These are phyloP conservation scores for Rhodeus uyekii DNA, from an alignment of 2,797 vertebrate genomes.

Conservation along the genomic window DNA sequence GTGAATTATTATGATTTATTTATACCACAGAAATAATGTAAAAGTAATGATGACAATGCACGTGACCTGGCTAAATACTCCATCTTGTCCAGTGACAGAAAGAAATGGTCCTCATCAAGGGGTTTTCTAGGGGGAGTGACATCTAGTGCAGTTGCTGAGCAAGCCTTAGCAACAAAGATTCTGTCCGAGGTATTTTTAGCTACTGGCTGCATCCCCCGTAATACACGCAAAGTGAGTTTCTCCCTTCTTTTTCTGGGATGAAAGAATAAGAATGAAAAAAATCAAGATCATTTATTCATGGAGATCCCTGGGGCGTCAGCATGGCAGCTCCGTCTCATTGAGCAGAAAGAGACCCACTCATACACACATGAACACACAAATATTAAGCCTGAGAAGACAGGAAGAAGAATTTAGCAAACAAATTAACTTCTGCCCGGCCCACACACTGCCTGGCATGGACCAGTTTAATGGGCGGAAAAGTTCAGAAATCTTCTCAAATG, in stretches of 20 bases:
- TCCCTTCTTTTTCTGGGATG: slow-evolving; percentile 58
- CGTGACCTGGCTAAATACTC: slow-evolving; percentile 11
- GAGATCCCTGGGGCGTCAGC: slow-evolving; percentile 60
- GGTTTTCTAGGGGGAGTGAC: slow-evolving; percentile 58
- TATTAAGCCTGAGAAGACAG: background rate
- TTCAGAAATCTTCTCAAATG: slow-evolving; percentile 3
- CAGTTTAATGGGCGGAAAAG: background rate
- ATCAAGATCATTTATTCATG: slow-evolving; percentile 61
- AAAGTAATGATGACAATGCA: background rate
- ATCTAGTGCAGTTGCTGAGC: slow-evolving; percentile 68
- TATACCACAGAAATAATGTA: no score
- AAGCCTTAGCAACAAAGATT: slow-evolving; percentile 82
- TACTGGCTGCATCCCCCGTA: slow-evolving; percentile 66
- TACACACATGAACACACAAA: slow-evolving; percentile 21
- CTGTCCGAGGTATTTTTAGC: slow-evolving; percentile 81
- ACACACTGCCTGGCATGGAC: background rate
- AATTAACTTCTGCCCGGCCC: slow-evolving; percentile 18
- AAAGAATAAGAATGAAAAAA: slow-evolving; percentile 57
- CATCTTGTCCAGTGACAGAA: background rate
- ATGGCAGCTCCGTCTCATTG: slow-evolving; percentile 45
- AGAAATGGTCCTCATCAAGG: slow-evolving; percentile 21
- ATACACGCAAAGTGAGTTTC: slow-evolving; percentile 62
- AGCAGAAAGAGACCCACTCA: slow-evolving; percentile 39
- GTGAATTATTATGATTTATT: no score
- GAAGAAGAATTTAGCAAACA: slow-evolving; percentile 6